Conservation (phyloP, 2,797 vertebrate species). For the Macrochelys suwanniensis region DNA sequence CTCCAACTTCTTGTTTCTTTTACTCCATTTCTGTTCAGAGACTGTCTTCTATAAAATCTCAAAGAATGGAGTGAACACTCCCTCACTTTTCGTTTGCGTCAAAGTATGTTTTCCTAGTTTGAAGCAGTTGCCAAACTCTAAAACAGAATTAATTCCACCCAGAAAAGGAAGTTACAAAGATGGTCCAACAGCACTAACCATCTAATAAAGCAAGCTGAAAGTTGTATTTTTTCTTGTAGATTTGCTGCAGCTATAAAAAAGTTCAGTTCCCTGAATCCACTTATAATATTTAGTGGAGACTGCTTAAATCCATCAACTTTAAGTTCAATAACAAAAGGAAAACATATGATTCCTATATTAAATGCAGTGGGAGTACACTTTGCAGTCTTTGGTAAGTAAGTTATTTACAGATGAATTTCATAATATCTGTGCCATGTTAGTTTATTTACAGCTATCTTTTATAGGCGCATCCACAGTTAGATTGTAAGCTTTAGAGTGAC, state of each 20-base stretch:
- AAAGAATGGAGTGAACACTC: not conserved
- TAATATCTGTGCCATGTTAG: not conserved
- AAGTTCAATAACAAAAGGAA: conserved; percentile 67
- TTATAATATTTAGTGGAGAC: conserved; percentile 65
- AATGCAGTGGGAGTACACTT: conserved; percentile 70
- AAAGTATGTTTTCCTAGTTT: conserved; percentile 40
- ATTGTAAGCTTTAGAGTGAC: not conserved
- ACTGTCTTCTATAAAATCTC: not conserved
- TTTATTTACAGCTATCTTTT: not conserved
- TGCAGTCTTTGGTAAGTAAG: conserved; percentile 68
- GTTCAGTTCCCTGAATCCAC: conserved; percentile 49
- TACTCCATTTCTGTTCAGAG: not conserved
- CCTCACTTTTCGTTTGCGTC: not conserved
- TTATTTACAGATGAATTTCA: not conserved
- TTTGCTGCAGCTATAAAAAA: conserved; percentile 60
- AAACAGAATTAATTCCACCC: not conserved
- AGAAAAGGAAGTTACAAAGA: not conserved
- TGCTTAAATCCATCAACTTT: conserved; percentile 71
- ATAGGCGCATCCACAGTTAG: not conserved
- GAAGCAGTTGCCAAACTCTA: not conserved
- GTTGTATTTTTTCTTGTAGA: conserved; percentile 4
- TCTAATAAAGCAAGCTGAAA: not conserved
- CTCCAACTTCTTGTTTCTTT: not conserved
- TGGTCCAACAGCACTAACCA: not conserved
- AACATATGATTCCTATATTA: conserved; percentile 62